phyloP scores from a whole-genome alignment of 2,797 vertebrate species.

The Gallinago nigripennis region DNA sequence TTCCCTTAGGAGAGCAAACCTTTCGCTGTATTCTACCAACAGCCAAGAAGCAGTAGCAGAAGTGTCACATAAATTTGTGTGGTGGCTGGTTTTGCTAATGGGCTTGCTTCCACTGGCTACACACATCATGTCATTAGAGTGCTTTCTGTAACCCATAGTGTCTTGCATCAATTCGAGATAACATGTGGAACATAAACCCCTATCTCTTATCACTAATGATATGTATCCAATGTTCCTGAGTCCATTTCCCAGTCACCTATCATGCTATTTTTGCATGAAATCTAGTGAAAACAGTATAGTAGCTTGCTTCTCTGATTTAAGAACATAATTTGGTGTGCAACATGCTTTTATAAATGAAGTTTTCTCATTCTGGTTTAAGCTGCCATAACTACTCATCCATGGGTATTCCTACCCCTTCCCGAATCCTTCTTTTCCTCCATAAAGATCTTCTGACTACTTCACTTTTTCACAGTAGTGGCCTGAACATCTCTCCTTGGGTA shows the following conservation, averaged over 20 bases:
- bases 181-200: neutral
- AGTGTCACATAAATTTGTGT: slow-evolving; percentile 51
- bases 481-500: neutral
- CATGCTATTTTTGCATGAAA: neutral
- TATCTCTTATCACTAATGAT: slow-evolving; percentile 15
- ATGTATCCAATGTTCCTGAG: neutral
- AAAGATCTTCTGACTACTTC: neutral
- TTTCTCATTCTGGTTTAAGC: neutral
- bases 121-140: slow-evolving; percentile 40
- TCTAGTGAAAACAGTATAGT: neutral
- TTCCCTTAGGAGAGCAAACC: slow-evolving; percentile 20
- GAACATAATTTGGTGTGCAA: neutral
- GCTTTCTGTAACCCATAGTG: slow-evolving; percentile 1
- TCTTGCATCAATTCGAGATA: slow-evolving; percentile 42
- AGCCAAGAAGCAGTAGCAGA: neutral
- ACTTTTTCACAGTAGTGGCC: neutral
- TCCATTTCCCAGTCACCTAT: neutral
- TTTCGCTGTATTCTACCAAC: neutral
- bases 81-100: slow-evolving; percentile 46
- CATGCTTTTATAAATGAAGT: neutral
- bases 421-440: neutral
- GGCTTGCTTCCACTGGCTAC: slow-evolving; percentile 28
- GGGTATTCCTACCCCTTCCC: neutral
- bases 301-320: neutral
- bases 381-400: neutral